Conservation (phyloP, 2,888 invertebrate genomes). For the Agrochola litura region DNA sequence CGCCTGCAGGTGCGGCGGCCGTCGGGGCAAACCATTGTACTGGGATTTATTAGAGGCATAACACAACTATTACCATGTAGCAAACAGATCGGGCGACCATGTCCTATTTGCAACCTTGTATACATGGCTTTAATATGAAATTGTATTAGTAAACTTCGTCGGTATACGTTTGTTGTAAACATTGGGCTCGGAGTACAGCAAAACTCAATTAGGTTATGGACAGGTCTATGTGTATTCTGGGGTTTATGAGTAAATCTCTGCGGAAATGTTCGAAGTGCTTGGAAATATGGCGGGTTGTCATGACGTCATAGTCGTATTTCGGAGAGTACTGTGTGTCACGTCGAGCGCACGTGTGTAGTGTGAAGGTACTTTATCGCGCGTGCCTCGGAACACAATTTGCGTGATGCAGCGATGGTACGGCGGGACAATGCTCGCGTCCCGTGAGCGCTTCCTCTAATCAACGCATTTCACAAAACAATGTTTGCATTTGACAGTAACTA, state of each 20-base stretch:
- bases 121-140: conserved; percentile 48
- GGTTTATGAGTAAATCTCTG: conserved; percentile 58
- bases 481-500: conserved; percentile 45
- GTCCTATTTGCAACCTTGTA: conserved; percentile 42
- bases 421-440: conserved; percentile 49
- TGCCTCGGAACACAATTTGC: conserved; percentile 67
- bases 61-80: conserved; percentile 57
- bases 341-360: conserved; percentile 37
- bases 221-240: conserved; percentile 45
- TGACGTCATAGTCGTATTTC: conserved; percentile 41
- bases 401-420: conserved; percentile 61
- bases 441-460: conserved; percentile 45
- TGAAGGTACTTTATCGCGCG: conserved; percentile 56
- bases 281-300: conserved; percentile 44
- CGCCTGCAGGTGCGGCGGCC: conserved; percentile 40
- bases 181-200: conserved; percentile 30
- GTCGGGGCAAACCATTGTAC: conserved; percentile 45
- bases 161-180: conserved; percentile 43
- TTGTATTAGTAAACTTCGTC: conserved; percentile 46
- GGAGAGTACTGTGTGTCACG: conserved; percentile 45
- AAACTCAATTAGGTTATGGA: conserved; percentile 61
- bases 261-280: conserved; percentile 51
- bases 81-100: conserved; percentile 55
- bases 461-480: conserved; percentile 41
- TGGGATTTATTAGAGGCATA: conserved; percentile 61